These are phyloP conservation scores for Silurus lanzhouensis DNA, from an alignment of 2,797 vertebrate genomes.

Conservation along the genomic window DNA sequence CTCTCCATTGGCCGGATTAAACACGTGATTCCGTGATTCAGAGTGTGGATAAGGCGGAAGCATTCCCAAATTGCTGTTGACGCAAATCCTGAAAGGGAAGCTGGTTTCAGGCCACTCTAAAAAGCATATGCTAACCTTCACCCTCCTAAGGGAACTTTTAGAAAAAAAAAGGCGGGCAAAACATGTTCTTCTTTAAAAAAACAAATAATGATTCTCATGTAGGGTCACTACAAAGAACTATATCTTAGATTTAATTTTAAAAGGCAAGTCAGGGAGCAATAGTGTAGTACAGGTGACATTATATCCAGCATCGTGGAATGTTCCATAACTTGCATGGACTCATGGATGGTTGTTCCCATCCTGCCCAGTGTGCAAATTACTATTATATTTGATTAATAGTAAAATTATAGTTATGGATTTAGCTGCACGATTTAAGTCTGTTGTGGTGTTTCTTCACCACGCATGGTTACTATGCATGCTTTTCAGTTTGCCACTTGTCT, in stretches of 20 bases:
- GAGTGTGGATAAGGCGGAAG: too few species aligned
- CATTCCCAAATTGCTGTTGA: too few species aligned
- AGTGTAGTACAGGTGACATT: not conserved
- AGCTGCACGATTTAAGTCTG: not conserved
- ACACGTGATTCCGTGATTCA: too few species aligned
- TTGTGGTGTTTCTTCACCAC: not conserved
- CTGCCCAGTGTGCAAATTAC: not conserved
- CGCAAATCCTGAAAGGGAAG: too few species aligned
- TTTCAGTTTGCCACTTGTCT: not conserved
- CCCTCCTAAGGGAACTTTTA: too few species aligned
- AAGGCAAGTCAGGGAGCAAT: not conserved
- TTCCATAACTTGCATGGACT: slow-evolving; percentile 5
- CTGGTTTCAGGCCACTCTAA: not conserved
- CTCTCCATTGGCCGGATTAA: too few species aligned
- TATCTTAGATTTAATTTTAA: not conserved
- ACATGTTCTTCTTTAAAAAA: not conserved
- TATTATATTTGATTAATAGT: not conserved
- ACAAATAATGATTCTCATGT: not conserved
- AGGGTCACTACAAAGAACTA: not conserved
- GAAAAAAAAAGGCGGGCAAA: too few species aligned
- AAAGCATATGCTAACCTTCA: not conserved
- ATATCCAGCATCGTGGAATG: not conserved
- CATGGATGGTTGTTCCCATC: not conserved
- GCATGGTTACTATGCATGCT: not conserved
- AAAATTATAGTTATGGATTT: not conserved